These are phyloP conservation scores for Marronus borbonicus DNA, from an alignment of 2,888 invertebrate species.

Conservation along the genomic window DNA sequence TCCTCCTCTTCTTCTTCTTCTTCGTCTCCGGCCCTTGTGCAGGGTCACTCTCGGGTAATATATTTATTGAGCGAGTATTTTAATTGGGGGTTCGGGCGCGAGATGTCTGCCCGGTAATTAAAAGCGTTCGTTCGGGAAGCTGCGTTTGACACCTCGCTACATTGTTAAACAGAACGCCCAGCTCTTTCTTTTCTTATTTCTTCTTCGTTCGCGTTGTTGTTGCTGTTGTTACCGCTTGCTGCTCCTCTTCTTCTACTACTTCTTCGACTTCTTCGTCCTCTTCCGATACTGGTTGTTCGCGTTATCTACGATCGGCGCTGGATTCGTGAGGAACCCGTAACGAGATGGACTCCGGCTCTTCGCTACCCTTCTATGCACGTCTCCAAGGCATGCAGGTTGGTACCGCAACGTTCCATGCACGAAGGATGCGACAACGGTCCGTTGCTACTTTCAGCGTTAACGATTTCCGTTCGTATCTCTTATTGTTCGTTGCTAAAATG, in stretches of 20 bases:
- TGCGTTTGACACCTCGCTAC: conserved; percentile 70
- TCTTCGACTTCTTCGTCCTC: conserved; percentile 19
- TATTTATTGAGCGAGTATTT: conserved; percentile 69
- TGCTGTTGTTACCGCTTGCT: not conserved
- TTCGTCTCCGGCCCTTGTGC: not conserved
- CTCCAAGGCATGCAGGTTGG: conserved; percentile 60
- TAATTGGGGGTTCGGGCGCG: conserved; percentile 69
- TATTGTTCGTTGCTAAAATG: too few species aligned
- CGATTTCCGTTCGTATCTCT: not conserved
- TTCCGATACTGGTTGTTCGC: conserved; percentile 36
- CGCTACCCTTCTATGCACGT: not conserved
- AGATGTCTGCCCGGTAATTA: conserved; percentile 70
- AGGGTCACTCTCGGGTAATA: conserved; percentile 61
- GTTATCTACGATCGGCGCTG: conserved; percentile 55
- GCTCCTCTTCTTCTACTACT: conserved; percentile 31
- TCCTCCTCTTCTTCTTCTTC: conserved; percentile 28
- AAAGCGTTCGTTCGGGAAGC: conserved; percentile 68
- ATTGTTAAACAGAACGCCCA: conserved; percentile 67
- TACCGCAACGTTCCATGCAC: conserved; percentile 49
- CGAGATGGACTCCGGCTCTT: conserved; percentile 45
- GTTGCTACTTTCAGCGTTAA: not conserved
- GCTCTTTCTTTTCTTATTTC: conserved; percentile 44
- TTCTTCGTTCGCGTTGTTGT: conserved; percentile 50
- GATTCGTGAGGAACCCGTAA: conserved; percentile 67
- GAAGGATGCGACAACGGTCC: not conserved